A percentile compares a stretch with the other conserved stretches of the same genome.
phyloP scores from a whole-genome alignment of 2,797 vertebrate species.

The Epinephelus malabaricus region DNA sequence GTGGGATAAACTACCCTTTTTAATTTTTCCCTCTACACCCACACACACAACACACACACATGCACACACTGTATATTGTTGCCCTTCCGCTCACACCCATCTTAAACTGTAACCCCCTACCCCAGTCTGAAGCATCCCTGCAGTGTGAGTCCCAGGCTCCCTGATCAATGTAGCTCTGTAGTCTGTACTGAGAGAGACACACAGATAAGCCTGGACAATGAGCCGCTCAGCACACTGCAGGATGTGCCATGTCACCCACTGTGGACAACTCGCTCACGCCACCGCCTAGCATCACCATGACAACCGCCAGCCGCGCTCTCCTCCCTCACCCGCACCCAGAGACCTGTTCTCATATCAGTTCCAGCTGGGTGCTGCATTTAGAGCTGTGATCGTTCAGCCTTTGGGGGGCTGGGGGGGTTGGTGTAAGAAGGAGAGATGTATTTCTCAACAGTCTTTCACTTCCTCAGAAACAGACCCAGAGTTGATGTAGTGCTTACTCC shows the following conservation, averaged over 20 bases:
- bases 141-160: constrained; percentile 59
- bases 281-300: constrained; percentile 75
- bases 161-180: constrained; percentile 68
- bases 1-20: constrained; percentile 6
- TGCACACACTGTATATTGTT: constrained; percentile 32
- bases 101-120: constrained; percentile 20
- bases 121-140: constrained; percentile 37
- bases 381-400: constrained; percentile 71
- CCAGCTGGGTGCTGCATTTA: constrained; percentile 80
- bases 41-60: background rate
- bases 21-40: background rate
- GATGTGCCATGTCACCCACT: constrained; percentile 81
- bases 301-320: constrained; percentile 70
- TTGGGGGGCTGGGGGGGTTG: constrained; percentile 4
- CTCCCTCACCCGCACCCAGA: constrained; percentile 60
- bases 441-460: constrained; percentile 37
- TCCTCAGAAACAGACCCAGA: constrained; percentile 43
- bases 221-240: constrained; percentile 73
- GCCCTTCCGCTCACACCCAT: constrained; percentile 12
- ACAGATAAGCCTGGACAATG: constrained; percentile 72
- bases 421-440: constrained; percentile 29
- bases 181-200: constrained; percentile 55
- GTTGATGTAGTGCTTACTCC: constrained; percentile 46
- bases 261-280: constrained; percentile 72
- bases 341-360: constrained; percentile 80